A percentile compares a stretch with the other conserved stretches of the same genome.
Conservation (phyloP, 1,140 invertebrate species). For the Platorchestia sp. region DNA sequence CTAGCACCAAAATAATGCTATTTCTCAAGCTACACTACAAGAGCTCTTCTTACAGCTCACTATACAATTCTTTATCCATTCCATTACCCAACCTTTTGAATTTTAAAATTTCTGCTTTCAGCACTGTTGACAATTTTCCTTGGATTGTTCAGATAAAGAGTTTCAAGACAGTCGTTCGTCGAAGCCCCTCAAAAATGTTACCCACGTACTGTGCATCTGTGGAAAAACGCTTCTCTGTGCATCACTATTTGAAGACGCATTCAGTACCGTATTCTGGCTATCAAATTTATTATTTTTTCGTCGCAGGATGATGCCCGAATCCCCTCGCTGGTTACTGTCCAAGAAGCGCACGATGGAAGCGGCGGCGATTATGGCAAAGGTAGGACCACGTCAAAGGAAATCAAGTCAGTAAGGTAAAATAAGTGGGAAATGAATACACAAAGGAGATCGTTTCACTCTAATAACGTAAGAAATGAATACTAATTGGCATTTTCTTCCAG, state of each 20-base stretch:
- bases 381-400: not conserved
- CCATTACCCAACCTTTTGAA: not conserved
- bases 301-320: constrained; percentile 53
- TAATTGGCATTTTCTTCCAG: too few species aligned
- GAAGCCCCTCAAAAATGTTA: too few species aligned
- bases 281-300: not conserved
- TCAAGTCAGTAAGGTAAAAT: too few species aligned
- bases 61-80: not conserved
- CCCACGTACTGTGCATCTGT: too few species aligned
- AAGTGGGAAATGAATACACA: too few species aligned
- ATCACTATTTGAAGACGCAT: not conserved
- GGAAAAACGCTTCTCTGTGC: not conserved
- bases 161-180: too few species aligned
- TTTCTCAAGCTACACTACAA: too few species aligned
- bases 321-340: constrained; percentile 54
- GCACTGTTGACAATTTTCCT: not conserved
- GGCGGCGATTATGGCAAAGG: not conserved
- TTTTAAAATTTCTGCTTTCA: not conserved
- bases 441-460: too few species aligned
- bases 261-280: not conserved
- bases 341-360: constrained; percentile 1
- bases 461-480: too few species aligned
- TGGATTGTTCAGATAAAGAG: too few species aligned
- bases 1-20: too few species aligned
- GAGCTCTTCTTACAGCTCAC: too few species aligned